These are phyloP conservation scores for Drosophila pseudotakahashii DNA, from an alignment of 2,888 invertebrate species.

Conservation along the genomic window DNA sequence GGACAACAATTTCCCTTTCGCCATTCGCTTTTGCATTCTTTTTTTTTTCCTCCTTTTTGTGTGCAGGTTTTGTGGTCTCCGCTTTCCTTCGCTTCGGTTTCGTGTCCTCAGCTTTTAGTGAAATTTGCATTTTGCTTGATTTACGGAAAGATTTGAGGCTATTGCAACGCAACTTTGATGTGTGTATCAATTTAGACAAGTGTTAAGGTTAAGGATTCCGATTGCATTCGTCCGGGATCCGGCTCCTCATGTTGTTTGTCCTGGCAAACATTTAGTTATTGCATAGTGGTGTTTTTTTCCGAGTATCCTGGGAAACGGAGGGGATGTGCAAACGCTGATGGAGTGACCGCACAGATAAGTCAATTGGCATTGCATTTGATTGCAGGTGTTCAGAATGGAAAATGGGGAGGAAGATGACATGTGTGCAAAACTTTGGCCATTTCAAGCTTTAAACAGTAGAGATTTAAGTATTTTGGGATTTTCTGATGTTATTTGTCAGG, in stretches of 20 bases:
- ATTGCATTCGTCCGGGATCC: constrained; percentile 44
- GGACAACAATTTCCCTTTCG: constrained; percentile 57
- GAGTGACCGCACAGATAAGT: constrained; percentile 71
- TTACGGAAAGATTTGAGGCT: constrained; percentile 77
- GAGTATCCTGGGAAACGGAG: constrained; percentile 10
- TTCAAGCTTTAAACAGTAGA: too few species aligned
- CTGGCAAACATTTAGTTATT: constrained; percentile 67
- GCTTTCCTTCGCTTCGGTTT: constrained; percentile 28
- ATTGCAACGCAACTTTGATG: constrained; percentile 76
- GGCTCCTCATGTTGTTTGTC: constrained; percentile 66
- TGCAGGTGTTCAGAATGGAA: constrained; percentile 45
- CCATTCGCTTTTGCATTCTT: constrained; percentile 30
- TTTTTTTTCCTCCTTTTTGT: constrained; percentile 9
- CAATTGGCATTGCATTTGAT: constrained; percentile 67
- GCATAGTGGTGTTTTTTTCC: constrained; percentile 29
- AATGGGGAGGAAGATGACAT: background rate
- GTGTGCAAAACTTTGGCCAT: background rate
- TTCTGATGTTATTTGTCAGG: too few species aligned
- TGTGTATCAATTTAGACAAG: constrained; percentile 75
- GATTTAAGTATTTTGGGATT: too few species aligned
- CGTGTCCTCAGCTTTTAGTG: constrained; percentile 56
- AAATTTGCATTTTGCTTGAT: constrained; percentile 78
- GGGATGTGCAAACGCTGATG: constrained; percentile 25
- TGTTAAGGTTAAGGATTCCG: constrained; percentile 56
- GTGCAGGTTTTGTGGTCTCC: constrained; percentile 45